Conservation (phyloP, 2,113 vertebrate species). For the Dicrurus megarhynchus region DNA sequence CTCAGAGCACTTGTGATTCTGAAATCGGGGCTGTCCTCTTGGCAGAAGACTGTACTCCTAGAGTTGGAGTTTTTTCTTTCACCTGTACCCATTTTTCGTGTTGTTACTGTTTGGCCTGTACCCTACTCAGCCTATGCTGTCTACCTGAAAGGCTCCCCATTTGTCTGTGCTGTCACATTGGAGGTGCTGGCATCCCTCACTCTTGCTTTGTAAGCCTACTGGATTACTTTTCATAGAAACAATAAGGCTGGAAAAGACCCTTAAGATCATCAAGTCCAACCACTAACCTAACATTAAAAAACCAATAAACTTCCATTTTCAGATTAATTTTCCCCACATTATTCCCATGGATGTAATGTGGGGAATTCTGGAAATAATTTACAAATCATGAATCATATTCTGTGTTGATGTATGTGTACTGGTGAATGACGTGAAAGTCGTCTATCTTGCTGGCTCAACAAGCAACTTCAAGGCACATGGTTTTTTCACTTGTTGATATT, state of each 20-base stretch:
- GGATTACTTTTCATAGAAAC: background rate
- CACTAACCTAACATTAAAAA: background rate
- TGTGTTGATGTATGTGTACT: background rate
- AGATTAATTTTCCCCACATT: background rate
- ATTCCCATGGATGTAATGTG: background rate
- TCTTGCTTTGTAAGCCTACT: background rate
- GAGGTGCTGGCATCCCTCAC: background rate
- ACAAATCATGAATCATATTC: background rate
- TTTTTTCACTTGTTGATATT: background rate
- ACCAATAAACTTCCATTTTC: background rate
- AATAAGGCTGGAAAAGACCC: background rate
- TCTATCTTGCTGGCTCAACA: background rate
- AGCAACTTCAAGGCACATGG: background rate
- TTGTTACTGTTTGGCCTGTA: background rate
- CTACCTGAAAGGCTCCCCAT: background rate
- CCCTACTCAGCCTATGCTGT: background rate
- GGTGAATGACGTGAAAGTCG: background rate
- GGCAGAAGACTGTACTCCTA: background rate
- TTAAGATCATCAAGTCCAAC: background rate
- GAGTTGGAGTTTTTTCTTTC: background rate
- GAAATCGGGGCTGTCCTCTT: background rate
- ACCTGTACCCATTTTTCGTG: background rate
- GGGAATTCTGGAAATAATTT: background rate
- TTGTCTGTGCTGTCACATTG: fast-evolving
- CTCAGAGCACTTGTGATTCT: background rate